Base-by-base conservation (phyloP, 2,113 vertebrate species). In the Heterotilapia buettikoferi region DNA sequence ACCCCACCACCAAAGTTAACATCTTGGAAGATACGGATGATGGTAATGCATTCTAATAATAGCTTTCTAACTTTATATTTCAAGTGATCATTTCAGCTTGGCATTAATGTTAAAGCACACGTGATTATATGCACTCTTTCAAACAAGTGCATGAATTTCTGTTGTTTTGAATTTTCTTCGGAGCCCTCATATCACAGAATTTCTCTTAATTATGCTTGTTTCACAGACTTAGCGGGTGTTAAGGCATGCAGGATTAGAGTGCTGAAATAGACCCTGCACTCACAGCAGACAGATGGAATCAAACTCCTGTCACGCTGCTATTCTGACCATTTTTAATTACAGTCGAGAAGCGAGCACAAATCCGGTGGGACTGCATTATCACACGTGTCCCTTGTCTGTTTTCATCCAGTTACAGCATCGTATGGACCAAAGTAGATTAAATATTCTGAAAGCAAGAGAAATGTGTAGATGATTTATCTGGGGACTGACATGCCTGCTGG, bases 11-110 rank as follows among this genome's bases (percentile, higher is more conserved):
- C 85, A 95, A 7, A 56, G 88, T 99, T 87, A 96, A 93, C 54
- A 98, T 99, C 89, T 45, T 97, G 10, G 97, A 97, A 5, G 98
- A 99, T 90, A 93, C 92, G 86, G 97, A 98, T 26, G 98, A 99
- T 3, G 98, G 98, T 99, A 95, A 97, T 97, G 13, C 61, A 2
- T 26, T 50, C 73, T 31, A 78, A 5, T 45, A 50, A 31, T 80
- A 9, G 31, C 57, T 52, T 29, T 14, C 43, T 14, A 14, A 38
- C 4, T 26, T 73, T 81, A 13, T 53, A 6, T 31, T 81, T 63
- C 4, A 81, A 29, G 6, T 68, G 21, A 40, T 86, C 31, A 45
- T 80, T 40, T 84, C 56, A 18, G 19, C 57, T 87, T 33, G 8
- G 9, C 6, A 82, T 78, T 54, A 53, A 66, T 29, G 19, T 68